A percentile compares a stretch with the other conserved stretches of the same genome.
Conservation (phyloP, 2,888 invertebrate species). For the Gryllus longicercus region DNA sequence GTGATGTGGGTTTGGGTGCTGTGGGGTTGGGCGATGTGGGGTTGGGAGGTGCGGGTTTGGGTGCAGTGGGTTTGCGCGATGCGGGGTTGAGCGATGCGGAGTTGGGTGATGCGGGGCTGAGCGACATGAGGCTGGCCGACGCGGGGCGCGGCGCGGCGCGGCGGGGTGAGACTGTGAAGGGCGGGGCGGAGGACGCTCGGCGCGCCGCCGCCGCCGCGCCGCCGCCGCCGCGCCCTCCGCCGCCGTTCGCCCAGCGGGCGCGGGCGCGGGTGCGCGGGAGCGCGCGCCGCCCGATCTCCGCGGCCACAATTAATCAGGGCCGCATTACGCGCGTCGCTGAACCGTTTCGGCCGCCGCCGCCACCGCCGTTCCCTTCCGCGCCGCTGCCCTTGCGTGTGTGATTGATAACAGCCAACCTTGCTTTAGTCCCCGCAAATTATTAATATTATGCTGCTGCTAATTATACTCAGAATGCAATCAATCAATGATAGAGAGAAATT, state of each 20-base stretch:
- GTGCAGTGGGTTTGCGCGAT: no score
- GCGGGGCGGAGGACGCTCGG: conserved; percentile 35
- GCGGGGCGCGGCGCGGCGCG: no score
- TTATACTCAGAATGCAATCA: conserved; percentile 36
- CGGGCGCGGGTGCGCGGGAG: conserved; percentile 22
- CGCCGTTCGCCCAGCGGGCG: conserved; percentile 27
- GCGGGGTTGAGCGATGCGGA: no score
- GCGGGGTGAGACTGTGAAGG: no score
- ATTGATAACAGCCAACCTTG: conserved; percentile 31
- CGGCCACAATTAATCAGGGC: conserved; percentile 37
- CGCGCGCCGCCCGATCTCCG: conserved; percentile 20
- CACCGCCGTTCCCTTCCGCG: conserved; percentile 23
- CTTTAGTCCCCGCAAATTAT: conserved; percentile 29
- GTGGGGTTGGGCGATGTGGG: no score
- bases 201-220: conserved; percentile 35
- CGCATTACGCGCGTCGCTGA: conserved; percentile 33
- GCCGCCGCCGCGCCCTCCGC: conserved; percentile 31
- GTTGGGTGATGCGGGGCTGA: no score
- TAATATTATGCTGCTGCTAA: conserved; percentile 33
- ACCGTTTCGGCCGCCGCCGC: conserved; percentile 30
- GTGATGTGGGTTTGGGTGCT: no score
- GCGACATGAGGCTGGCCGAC: no score
- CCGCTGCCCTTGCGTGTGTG: conserved; percentile 30
- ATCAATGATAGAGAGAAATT: conserved; percentile 37
- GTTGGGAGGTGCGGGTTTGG: no score